These are phyloP conservation scores for Carcina quercana DNA, from an alignment of 2,888 invertebrate genomes.

Conservation along the genomic window DNA sequence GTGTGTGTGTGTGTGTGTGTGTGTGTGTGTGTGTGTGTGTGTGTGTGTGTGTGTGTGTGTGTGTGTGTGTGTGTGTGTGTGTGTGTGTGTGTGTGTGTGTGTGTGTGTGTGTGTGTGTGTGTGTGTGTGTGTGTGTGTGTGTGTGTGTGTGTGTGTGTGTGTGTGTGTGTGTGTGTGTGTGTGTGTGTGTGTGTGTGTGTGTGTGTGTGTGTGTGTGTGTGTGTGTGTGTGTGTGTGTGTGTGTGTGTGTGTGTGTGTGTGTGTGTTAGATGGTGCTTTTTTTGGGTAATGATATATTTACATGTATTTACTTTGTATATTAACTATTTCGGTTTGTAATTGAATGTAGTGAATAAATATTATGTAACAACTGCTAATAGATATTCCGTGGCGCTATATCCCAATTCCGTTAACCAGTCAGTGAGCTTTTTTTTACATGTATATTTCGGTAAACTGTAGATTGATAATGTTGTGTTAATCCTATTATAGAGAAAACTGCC, in stretches of 20 bases:
- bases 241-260: conserved; percentile 5
- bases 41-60: conserved; percentile 3
- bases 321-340: no score
- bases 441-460: no score
- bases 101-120: conserved; percentile 3
- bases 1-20: conserved; percentile 2
- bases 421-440: no score
- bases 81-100: conserved; percentile 3
- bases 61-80: conserved; percentile 2
- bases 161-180: conserved; percentile 6
- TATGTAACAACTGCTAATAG: no score
- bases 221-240: conserved; percentile 4
- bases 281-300: no score
- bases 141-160: conserved; percentile 3
- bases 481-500: no score
- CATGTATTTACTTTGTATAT: no score
- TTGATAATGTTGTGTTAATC: no score
- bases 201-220: conserved; percentile 5
- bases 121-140: conserved; percentile 2
- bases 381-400: no score
- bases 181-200: conserved; percentile 4
- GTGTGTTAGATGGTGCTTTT: no score
- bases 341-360: no score
- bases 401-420: no score
- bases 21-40: conserved; percentile 3